Evolutionary conservation across 2,888 invertebrate genomes (phyloP), one percentile per base, ranked within the genome.

Genomic region (Acronicta psi): DNA sequence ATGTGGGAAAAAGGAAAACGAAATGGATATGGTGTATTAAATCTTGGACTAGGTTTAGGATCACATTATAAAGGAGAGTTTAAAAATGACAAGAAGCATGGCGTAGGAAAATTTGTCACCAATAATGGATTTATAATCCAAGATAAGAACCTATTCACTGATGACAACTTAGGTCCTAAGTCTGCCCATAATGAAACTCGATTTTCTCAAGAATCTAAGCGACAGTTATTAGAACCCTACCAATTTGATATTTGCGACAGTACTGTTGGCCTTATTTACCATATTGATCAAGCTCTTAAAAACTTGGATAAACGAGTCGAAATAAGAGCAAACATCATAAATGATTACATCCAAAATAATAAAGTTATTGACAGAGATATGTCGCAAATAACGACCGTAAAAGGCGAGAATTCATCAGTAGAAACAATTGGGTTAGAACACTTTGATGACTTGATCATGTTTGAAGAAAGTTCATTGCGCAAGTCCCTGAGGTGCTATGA

Each of bases 31-130:
- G 95, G 95, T 62, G 56, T 86, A 29, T 65, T 92, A 20, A 83
- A 92, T 71, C 87, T 96, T 41, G 95, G 95, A 4, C 85, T 93
- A 5, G 91, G 93, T 2, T 85, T 94, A 43, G 96, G 95, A 1
- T 92, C 95, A 0, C 91, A 90, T 78, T 94, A 95, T 69, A 94
- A 91, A 67, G 96, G 96, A 29, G 86, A 92, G 29, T 96, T 95
- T 85, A 87, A 88, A 69, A 80, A 93, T 41, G 94, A 96, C 80
- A 89, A 90, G 65, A 96, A 96, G 77, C 92, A 95, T 62, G 96
- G 96, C 0, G 73, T 82, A 0, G 96, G 95, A 2, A 87, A 87
- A 58, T 84, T 95, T 59, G 84, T 95, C 49, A 95, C 95, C 17
- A 95, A 95, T 51, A 95, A 95, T 74, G 96, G 96, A 13, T 80